Evolutionary conservation across 2,797 vertebrate species (phyloP), one percentile per base, ranked within the genome.

Genomic region (Protonibea diacanthus): DNA sequence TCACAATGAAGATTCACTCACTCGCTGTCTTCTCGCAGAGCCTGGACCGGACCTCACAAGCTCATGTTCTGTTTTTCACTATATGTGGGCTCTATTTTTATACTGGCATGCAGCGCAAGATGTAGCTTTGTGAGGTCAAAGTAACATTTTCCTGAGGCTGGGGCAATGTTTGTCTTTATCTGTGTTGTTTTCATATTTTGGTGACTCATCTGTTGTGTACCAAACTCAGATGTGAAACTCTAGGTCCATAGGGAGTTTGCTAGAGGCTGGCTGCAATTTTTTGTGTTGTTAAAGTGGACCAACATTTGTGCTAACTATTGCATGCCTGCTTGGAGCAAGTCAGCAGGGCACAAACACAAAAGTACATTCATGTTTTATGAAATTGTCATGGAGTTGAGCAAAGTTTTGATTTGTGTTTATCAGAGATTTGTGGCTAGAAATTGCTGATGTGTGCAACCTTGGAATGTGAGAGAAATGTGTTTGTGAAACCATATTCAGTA

Each of bases 1-100:
- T 93, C 86, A 85, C 87, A 91, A 93, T 94, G 84, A 90, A 88
- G 85, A 89, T 74, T 78, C 76, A 64, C 79, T 90, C 79, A 80
- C 93, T 92, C 86, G 78, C 82, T 78, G 87, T 88, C 91, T 87
- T 89, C 83, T 90, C 88, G 86, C 67, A 78, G 81, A 65, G 42
- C 80, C 89, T 85, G 82, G 82, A 76, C 88, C 75, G 67, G 70
- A 84, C 77, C 71, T 84, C 76, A 80, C 47, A 13, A 63, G 62
- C 66, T 76, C 47, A 42, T 55, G 55, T 67, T 79, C 72, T 74
- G 21, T 74, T 33, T 53, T 29, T 70, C 61, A 84, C 57, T 55
- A 25, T 59, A 20, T 70, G 58, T 20, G 5, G 61, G 25, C 66
- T 79, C 33, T 53, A 2, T 73, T 57, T 86, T 80, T 61, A 14